Evolutionary conservation across 2,113 vertebrate species (phyloP).

Genomic region (Psilopsiagon aymara): DNA sequence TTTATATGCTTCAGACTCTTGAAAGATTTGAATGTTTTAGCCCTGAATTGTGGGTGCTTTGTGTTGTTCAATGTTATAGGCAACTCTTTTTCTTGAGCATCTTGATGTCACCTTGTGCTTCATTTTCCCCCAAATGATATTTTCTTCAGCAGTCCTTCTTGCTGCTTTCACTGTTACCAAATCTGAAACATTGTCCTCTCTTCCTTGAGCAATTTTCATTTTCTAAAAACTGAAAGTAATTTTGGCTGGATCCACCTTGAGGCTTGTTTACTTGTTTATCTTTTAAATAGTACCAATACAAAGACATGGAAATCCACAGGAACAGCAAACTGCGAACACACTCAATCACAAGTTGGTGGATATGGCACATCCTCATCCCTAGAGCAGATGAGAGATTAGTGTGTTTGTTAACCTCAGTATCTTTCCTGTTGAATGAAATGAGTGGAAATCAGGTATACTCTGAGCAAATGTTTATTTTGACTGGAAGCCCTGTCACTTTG

Average conservation of each 20-base stretch:
- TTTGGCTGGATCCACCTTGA: neutral
- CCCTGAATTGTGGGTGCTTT: neutral
- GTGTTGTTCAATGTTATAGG: neutral
- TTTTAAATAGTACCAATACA: neutral
- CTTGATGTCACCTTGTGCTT: neutral
- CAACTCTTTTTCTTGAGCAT: neutral
- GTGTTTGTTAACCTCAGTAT: slow-evolving; percentile 15
- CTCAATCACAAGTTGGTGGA: slow-evolving; percentile 5
- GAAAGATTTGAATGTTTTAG: neutral
- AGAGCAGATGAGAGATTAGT: slow-evolving; percentile 28
- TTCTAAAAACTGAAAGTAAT: neutral
- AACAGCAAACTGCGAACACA: neutral
- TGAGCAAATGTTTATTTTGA: slow-evolving; percentile 65
- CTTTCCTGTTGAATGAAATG: slow-evolving; percentile 50
- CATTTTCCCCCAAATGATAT: neutral
- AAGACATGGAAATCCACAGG: neutral
- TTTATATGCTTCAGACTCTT: neutral
- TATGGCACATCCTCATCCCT: slow-evolving; percentile 5
- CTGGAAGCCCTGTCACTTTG: slow-evolving; percentile 56
- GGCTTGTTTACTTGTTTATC: neutral
- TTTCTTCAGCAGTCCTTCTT: neutral
- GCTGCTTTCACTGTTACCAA: neutral
- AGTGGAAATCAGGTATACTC: slow-evolving; percentile 30
- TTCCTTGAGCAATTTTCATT: neutral
- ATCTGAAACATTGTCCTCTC: neutral